A percentile compares a stretch with the other conserved stretches of the same genome.
Evolutionary conservation across 2,888 invertebrate species (phyloP).

Genomic region (Clepsis dumicolana): DNA sequence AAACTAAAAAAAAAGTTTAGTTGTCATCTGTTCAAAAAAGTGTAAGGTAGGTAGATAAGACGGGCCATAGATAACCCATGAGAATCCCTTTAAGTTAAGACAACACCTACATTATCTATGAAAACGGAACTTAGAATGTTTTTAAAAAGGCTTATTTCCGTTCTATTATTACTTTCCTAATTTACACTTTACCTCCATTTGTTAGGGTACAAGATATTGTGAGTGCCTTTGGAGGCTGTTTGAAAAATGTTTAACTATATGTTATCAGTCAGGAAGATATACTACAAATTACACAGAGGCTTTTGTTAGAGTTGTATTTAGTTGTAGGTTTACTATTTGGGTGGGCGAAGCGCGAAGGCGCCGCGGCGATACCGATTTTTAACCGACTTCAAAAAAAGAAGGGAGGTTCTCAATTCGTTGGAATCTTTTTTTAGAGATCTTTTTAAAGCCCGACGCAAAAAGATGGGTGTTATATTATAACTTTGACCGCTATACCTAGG

Average conservation of each 20-base stretch:
- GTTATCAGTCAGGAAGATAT: slow-evolving; percentile 2
- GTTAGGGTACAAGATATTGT: not conserved
- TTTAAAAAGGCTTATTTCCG: not conserved
- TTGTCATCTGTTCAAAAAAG: slow-evolving; percentile 3
- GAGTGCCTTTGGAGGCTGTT: not conserved
- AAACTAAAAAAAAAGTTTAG: not conserved
- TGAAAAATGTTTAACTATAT: not conserved
- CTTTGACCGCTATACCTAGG: no score
- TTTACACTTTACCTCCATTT: not conserved
- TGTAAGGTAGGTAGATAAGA: slow-evolving; percentile 10
- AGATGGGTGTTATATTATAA: no score
- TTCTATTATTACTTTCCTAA: not conserved
- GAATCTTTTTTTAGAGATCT: no score
- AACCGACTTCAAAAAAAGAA: no score
- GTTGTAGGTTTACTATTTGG: not conserved
- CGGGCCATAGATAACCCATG: slow-evolving; percentile 29
- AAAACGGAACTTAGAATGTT: not conserved
- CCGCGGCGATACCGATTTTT: not conserved
- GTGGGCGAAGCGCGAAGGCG: not conserved
- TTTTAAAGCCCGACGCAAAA: no score
- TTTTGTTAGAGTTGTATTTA: not conserved
- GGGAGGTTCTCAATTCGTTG: no score
- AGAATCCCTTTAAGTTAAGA: slow-evolving; percentile 15
- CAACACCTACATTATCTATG: slow-evolving; percentile 25
- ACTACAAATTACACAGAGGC: slow-evolving; percentile 1